Evolutionary conservation across 2,113 vertebrate species (phyloP).

Genomic region (Centrocercus urophasianus): DNA sequence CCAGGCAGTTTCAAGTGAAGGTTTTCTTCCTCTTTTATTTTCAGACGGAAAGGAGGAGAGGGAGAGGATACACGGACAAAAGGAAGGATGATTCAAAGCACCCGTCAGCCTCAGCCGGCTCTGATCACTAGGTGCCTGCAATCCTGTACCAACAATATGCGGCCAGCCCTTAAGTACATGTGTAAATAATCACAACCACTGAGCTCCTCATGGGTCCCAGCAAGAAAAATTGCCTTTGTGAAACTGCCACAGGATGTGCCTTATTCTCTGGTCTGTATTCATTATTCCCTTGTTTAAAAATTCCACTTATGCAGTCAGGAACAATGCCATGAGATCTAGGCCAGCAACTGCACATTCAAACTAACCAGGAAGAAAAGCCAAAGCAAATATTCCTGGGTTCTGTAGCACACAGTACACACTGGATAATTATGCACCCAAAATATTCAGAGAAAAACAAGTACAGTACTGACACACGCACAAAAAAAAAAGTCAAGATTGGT

Average conservation of each 20-base stretch:
- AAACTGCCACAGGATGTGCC: constrained; percentile 57
- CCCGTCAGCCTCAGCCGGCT: neutral
- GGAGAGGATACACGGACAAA: neutral
- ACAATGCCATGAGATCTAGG: constrained; percentile 52
- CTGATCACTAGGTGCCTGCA: neutral
- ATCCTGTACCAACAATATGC: neutral
- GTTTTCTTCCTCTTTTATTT: neutral
- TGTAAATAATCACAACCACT: constrained; percentile 40
- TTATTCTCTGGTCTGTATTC: constrained; percentile 55
- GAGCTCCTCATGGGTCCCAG: neutral
- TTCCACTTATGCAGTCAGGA: constrained; percentile 54
- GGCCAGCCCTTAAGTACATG: neutral
- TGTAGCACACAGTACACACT: neutral
- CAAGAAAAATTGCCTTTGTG: constrained; percentile 43
- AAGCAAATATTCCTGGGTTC: constrained; percentile 57
- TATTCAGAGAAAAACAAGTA: constrained; percentile 15
- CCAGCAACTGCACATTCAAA: constrained; percentile 37
- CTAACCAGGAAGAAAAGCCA: constrained; percentile 56
- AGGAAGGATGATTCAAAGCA: neutral
- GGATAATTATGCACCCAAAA: constrained; percentile 3
- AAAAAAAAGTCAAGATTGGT: neutral
- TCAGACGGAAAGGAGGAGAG: neutral
- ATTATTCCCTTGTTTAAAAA: constrained; percentile 52
- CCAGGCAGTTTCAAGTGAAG: neutral
- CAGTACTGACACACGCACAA: neutral